Percentiles rank a stretch among this genome's conserved stretches.
Evolutionary conservation across 1,140 invertebrate species (phyloP).

Genomic region (Saxidomus purpurata): DNA sequence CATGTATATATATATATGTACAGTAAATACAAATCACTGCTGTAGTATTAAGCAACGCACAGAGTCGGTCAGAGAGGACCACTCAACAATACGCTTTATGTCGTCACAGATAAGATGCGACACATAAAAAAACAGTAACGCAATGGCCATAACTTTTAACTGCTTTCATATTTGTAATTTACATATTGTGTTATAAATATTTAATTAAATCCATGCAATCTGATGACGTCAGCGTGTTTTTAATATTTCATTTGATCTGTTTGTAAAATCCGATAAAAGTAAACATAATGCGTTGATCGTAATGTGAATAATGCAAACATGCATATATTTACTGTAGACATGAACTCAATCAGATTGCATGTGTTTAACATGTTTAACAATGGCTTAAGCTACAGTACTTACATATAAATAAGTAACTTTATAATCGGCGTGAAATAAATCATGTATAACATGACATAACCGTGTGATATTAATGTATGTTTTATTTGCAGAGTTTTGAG

Average conservation of each 20-base stretch:
- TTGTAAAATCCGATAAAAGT: no score
- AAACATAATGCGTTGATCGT: no score
- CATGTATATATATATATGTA: slow-evolving; percentile 11
- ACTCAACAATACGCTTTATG: background rate
- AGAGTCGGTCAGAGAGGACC: background rate
- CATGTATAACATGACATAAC: slow-evolving; percentile 22
- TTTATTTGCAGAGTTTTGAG: slow-evolving; percentile 47
- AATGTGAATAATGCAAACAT: background rate
- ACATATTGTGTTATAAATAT: slow-evolving; percentile 23
- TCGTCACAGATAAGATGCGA: background rate
- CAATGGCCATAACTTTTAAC: slow-evolving; percentile 6
- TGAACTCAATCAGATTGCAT: slow-evolving; percentile 11
- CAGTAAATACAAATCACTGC: background rate
- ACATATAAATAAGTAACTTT: slow-evolving; percentile 46
- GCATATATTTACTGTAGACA: background rate
- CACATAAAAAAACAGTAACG: slow-evolving; percentile 2
- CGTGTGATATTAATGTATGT: slow-evolving; percentile 44
- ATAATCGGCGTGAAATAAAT: slow-evolving; percentile 29
- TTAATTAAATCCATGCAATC: background rate
- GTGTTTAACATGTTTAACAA: slow-evolving; percentile 39
- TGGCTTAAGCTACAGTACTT: slow-evolving; percentile 37
- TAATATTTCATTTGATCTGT: background rate
- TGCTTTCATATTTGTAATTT: slow-evolving; percentile 7
- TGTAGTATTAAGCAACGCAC: slow-evolving; percentile 22
- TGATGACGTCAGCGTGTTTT: background rate